Evolutionary conservation across 1,140 invertebrate species (phyloP).

Genomic region (Pseudomyrmex flavicornis): DNA sequence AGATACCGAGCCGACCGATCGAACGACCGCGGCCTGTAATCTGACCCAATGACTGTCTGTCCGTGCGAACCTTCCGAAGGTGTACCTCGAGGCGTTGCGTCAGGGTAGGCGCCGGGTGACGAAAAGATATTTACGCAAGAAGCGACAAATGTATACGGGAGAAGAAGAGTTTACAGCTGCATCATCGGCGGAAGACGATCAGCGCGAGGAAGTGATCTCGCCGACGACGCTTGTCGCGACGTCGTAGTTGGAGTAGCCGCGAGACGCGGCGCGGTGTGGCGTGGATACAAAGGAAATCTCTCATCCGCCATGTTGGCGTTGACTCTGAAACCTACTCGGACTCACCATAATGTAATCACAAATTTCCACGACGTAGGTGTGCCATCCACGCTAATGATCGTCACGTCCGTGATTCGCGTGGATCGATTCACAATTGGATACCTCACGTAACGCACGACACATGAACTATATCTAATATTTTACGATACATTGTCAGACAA

Average conservation of each 20-base stretch:
- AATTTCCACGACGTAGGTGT: constrained; percentile 84
- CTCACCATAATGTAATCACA: constrained; percentile 88
- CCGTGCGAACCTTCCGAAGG: not conserved
- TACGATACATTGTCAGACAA: constrained; percentile 84
- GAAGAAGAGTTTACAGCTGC: not conserved
- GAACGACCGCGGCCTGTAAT: not conserved
- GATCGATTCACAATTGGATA: constrained; percentile 84
- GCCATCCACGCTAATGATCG: constrained; percentile 85
- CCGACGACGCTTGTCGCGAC: constrained; percentile 31
- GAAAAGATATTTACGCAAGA: not conserved
- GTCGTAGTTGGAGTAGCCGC: not conserved
- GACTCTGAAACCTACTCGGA: constrained; percentile 78
- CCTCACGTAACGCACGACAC: constrained; percentile 85
- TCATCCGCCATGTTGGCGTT: constrained; percentile 87
- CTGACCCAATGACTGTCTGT: not conserved
- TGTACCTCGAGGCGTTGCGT: not conserved
- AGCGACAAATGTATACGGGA: not conserved
- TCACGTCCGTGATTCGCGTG: constrained; percentile 79
- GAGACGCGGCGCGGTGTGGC: constrained; percentile 21
- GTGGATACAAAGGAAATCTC: constrained; percentile 85
- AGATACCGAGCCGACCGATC: constrained; percentile 34
- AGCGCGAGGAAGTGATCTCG: constrained; percentile 10
- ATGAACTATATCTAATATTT: constrained; percentile 85
- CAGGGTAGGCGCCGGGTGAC: constrained; percentile 19
- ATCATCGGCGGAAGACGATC: too few relatives aligned